phyloP scores from a whole-genome alignment of 2,797 vertebrate species.

The Erethizon dorsatum region DNA sequence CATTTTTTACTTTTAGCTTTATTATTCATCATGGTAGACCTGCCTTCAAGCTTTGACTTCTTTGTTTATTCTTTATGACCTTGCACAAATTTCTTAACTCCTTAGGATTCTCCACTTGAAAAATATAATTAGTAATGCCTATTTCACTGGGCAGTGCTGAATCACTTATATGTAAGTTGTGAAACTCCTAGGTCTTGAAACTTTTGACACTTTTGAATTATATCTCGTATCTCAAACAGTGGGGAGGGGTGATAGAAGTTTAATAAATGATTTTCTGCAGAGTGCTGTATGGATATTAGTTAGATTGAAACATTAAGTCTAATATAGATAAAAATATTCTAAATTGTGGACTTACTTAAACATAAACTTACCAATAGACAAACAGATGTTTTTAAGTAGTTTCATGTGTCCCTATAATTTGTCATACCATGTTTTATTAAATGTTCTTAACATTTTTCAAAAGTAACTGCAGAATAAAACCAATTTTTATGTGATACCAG shows the following conservation, averaged over 20 bases:
- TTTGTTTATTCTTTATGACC: constrained; percentile 49
- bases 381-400: constrained; percentile 40
- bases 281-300: background rate
- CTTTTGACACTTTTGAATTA: constrained; percentile 40
- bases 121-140: constrained; percentile 2
- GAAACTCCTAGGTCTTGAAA: constrained; percentile 48
- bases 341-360: constrained; percentile 41
- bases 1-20: background rate
- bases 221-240: background rate
- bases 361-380: background rate
- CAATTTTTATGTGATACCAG: constrained; percentile 42
- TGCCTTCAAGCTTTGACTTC: constrained; percentile 44
- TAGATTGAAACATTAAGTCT: constrained; percentile 43
- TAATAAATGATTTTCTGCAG: constrained; percentile 33
- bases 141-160: background rate
- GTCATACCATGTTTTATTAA: constrained; percentile 33
- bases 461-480: constrained; percentile 53
- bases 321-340: constrained; percentile 11
- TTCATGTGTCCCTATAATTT: constrained; percentile 24
- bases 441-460: constrained; percentile 45
- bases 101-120: constrained; percentile 47
- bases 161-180: constrained; percentile 23
- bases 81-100: constrained; percentile 27
- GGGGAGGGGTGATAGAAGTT: background rate
- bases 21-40: constrained; percentile 35